Evolutionary conservation across 2,113 vertebrate genomes (phyloP).

Genomic region (Brevimyrus niger): DNA sequence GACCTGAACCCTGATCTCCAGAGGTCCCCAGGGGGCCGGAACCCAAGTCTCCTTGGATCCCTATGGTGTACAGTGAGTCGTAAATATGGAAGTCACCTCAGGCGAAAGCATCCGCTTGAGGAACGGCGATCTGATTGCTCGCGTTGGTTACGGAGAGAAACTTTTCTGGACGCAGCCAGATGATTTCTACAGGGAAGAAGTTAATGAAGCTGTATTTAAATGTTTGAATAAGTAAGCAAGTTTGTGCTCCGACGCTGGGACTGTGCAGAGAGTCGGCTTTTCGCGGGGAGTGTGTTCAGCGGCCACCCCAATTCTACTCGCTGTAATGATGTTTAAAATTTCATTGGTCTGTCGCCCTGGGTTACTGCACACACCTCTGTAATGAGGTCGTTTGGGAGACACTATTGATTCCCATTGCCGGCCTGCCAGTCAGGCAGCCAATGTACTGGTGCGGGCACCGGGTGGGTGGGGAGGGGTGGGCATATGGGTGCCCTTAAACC

Average conservation of each 20-base stretch:
- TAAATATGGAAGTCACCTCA: neutral
- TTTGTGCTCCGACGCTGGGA: neutral
- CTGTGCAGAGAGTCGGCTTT: neutral
- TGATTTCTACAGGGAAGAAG: neutral
- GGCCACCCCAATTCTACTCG: neutral
- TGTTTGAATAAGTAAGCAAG: neutral
- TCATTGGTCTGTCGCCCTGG: constrained; percentile 3
- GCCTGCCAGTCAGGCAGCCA: neutral
- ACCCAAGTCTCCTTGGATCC: neutral
- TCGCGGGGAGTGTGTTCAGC: neutral
- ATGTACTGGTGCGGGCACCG: neutral
- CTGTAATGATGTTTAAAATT: neutral
- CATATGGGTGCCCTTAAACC: neutral
- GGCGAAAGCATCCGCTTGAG: neutral
- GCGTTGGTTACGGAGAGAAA: neutral
- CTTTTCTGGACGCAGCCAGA: neutral
- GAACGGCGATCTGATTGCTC: neutral
- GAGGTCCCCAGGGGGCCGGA: neutral
- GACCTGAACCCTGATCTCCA: neutral
- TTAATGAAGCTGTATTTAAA: neutral
- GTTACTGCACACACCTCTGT: neutral
- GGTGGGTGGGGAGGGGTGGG: neutral
- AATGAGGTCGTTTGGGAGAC: neutral
- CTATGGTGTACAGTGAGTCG: neutral
- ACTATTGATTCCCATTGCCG: neutral